A percentile compares a stretch with the other conserved stretches of the same genome.
These are phyloP conservation scores for Conus canariensis DNA, from an alignment of 2,888 invertebrate species.

Conservation along the genomic window DNA sequence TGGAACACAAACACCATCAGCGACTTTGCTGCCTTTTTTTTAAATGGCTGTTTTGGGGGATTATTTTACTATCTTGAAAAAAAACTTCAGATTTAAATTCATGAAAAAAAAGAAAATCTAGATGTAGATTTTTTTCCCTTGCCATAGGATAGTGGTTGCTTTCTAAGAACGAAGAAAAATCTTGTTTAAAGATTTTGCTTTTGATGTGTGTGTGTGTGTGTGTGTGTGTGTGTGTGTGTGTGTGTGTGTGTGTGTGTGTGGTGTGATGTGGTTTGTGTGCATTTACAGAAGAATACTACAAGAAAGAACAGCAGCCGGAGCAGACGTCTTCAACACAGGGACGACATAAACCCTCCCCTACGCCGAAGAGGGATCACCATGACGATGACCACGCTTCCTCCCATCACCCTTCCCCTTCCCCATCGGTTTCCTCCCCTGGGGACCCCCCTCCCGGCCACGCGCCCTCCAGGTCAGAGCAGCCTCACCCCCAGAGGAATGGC, in stretches of 20 bases:
- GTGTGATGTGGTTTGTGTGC: neutral
- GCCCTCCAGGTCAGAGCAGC: neutral
- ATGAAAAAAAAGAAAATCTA: too few species aligned
- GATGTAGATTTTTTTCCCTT: too few species aligned
- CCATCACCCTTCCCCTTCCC: neutral
- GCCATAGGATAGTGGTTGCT: too few species aligned
- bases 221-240: conserved; percentile 16
- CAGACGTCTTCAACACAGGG: neutral
- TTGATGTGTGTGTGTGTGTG: neutral
- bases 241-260: conserved; percentile 17
- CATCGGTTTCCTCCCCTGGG: neutral
- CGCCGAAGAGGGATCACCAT: neutral
- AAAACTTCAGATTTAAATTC: too few species aligned
- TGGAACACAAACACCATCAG: too few species aligned
- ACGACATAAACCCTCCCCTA: conserved; percentile 7
- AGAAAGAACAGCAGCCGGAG: conserved; percentile 3
- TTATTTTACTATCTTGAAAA: too few species aligned
- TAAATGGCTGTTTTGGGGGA: too few species aligned
- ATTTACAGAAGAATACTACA: conserved; percentile 47
- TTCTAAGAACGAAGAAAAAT: too few species aligned
- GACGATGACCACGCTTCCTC: neutral
- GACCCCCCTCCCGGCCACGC: neutral
- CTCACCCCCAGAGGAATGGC: conserved; percentile 18
- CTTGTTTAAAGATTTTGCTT: too few species aligned
- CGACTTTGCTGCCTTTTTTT: too few species aligned